Evolutionary conservation across 2,888 invertebrate genomes (phyloP).

Genomic region (Nipponacmea schrenckii): DNA sequence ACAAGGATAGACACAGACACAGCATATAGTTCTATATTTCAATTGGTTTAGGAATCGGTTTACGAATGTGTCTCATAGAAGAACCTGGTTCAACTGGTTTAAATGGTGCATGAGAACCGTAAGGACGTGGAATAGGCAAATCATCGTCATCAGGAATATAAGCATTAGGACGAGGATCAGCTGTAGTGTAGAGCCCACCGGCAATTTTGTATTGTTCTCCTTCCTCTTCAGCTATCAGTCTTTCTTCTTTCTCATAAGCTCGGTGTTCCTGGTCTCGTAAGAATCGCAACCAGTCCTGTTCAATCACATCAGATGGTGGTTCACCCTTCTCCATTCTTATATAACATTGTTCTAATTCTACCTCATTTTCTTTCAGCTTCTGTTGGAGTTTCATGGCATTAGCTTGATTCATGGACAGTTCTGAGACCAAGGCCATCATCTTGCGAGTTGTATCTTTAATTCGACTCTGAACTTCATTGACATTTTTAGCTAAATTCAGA

Average conservation of each 20-base stretch:
- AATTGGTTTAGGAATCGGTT: slow-evolving; percentile 68
- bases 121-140: slow-evolving; percentile 67
- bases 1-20: neutral
- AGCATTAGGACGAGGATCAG: slow-evolving; percentile 68
- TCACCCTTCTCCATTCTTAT: slow-evolving; percentile 67
- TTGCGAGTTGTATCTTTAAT: slow-evolving; percentile 66
- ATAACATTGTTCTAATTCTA: slow-evolving; percentile 64
- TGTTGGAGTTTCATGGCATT: slow-evolving; percentile 63
- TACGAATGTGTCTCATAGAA: slow-evolving; percentile 67
- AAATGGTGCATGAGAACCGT: slow-evolving; percentile 67
- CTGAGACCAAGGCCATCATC: slow-evolving; percentile 68
- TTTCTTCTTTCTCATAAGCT: slow-evolving; percentile 49
- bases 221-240: slow-evolving; percentile 59
- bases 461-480: slow-evolving; percentile 62
- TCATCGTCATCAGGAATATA: slow-evolving; percentile 68
- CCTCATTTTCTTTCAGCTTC: slow-evolving; percentile 59
- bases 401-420: slow-evolving; percentile 68
- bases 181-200: slow-evolving; percentile 64
- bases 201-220: slow-evolving; percentile 64
- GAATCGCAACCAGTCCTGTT: slow-evolving; percentile 60
- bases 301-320: slow-evolving; percentile 62
- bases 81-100: slow-evolving; percentile 66
- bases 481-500: slow-evolving; percentile 64
- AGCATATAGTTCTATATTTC: slow-evolving; percentile 58
- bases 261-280: slow-evolving; percentile 51